Evolutionary conservation across 2,113 vertebrate genomes (phyloP).

Genomic region (Tychaedon coryphoeus): DNA sequence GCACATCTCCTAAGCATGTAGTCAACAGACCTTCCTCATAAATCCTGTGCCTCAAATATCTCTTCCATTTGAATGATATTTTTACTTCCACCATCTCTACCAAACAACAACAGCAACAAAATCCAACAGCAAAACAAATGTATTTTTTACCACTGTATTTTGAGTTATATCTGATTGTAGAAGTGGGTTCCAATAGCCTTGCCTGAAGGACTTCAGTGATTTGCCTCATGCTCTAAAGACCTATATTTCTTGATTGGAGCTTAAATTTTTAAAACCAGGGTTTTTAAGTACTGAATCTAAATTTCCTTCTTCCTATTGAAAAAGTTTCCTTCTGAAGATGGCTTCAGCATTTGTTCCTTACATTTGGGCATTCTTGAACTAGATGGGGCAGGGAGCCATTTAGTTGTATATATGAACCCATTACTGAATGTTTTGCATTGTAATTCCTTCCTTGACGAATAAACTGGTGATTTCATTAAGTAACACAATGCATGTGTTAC

Average conservation of each 20-base stretch:
- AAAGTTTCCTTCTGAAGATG: neutral
- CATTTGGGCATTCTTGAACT: neutral
- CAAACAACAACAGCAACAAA: neutral
- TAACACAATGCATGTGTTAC: neutral
- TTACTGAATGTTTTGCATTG: neutral
- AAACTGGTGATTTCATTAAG: neutral
- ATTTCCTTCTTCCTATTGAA: neutral
- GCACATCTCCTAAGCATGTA: neutral
- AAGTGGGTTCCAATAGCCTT: neutral
- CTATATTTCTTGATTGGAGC: neutral
- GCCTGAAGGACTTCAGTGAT: neutral
- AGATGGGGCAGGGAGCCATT: neutral
- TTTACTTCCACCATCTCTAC: neutral
- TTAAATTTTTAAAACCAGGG: neutral
- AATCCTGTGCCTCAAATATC: neutral
- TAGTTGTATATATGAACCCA: neutral
- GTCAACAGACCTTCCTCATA: neutral
- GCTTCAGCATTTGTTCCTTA: neutral
- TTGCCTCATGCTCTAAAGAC: neutral
- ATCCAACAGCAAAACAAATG: neutral
- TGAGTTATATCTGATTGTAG: neutral
- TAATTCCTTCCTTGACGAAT: neutral
- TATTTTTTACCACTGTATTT: neutral
- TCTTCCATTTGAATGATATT: neutral
- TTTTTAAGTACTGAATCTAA: neutral